Evolutionary conservation across 1,140 invertebrate species (phyloP), one percentile per base, ranked within the genome.

Genomic region (Drosophila pseudoobscura): DNA sequence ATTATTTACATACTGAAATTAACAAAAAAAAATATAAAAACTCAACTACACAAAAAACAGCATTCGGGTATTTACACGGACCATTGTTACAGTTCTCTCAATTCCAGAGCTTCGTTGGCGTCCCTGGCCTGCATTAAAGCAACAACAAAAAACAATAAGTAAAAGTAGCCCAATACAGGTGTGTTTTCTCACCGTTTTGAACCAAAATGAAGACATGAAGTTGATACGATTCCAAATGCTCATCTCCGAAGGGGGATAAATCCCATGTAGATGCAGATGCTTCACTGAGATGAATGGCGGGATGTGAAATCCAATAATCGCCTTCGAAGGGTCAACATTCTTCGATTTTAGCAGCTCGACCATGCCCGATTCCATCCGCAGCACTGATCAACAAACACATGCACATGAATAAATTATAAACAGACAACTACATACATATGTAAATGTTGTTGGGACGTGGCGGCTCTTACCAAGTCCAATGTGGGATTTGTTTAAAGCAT

Each of bases 181-280:
- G 29, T 6, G 3, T 31, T 6, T 6, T 93, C 94, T 93, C 92
- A 98, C 96, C 64, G 95, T 94, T 60, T 96, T 95, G 93, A 98
- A 98, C 97, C 97, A 98, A 78, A 93, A 95, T 64, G 95, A 93
- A 1, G 95, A 94, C 91, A 92, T 94, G 83, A 97, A 98, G 73
- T 97, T 95, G n/a, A 94, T 75, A 60, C 92, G 93, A 22, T 93
- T 92, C 3, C 96, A 76, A 24, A 95, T 93, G 1, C 93, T 92
- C 95, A 98, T 97, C 68, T 95, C 92, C 11, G 93, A 93, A 6
- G 93, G 92, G 1, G 97, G 97, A 3, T 95, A 95, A 61, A 99
- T 98, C 0, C 95, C 94, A 79, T 99, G 97, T 9, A 99, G 91
- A 92, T 98, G 97, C 3, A 98, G 92, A 92, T 99, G 97, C 51